A percentile compares a stretch with the other conserved stretches of the same genome.
These are phyloP conservation scores for Thereuonema tuberculata DNA, from an alignment of 1,140 invertebrate genomes.

Conservation along the genomic window DNA sequence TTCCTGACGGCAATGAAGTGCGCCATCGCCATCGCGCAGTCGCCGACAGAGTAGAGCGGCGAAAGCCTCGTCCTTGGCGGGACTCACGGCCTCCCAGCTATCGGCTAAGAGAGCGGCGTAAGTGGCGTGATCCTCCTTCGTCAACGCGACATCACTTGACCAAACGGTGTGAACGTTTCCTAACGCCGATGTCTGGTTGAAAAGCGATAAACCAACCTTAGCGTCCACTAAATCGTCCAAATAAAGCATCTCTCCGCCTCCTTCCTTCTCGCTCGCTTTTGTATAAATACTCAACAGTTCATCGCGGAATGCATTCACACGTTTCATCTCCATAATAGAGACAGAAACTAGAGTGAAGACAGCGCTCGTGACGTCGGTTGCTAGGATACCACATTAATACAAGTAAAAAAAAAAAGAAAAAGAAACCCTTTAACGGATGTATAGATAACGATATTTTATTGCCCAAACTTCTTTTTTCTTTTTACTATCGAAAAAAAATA, in stretches of 20 bases:
- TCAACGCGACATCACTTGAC: not conserved
- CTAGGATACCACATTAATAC: no score
- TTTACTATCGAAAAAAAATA: no score
- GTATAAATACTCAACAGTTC: not conserved
- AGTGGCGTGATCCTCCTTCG: no score
- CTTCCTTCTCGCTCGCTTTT: not conserved
- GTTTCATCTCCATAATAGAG: slow-evolving; percentile 1
- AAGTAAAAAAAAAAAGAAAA: no score
- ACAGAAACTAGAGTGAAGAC: no score
- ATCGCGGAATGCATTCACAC: not conserved
- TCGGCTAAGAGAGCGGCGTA: not conserved
- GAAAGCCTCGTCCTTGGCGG: not conserved
- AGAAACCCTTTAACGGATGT: no score
- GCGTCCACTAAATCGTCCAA: not conserved
- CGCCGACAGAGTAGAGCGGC: not conserved
- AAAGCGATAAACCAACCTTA: not conserved
- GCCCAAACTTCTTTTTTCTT: no score
- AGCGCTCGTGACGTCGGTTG: no score
- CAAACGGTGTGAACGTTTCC: not conserved
- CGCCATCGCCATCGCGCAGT: not conserved
- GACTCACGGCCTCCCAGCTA: not conserved
- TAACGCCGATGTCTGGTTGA: slow-evolving; percentile 1
- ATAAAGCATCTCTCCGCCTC: not conserved
- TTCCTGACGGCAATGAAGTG: not conserved
- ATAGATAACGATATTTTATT: no score